A percentile compares a stretch with the other conserved stretches of the same genome.
These are phyloP conservation scores for Pyrrhosoma nymphula DNA, from an alignment of 2,888 invertebrate species.

Conservation along the genomic window DNA sequence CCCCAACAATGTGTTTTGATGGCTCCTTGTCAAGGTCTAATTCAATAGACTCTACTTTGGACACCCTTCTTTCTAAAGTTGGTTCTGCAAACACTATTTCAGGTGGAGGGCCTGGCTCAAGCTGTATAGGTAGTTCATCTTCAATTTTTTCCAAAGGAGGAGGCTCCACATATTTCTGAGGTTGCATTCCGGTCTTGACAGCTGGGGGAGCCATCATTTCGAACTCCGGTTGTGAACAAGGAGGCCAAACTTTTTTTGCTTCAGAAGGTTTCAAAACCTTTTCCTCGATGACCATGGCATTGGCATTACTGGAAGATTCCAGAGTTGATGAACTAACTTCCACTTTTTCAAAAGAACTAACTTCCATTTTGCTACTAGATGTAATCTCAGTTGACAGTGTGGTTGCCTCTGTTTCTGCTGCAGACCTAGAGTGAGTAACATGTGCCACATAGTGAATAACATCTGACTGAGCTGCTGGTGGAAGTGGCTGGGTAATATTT, in stretches of 20 bases:
- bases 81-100: slow-evolving; percentile 82
- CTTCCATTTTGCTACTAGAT: slow-evolving; percentile 67
- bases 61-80: slow-evolving; percentile 78
- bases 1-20: slow-evolving; percentile 80
- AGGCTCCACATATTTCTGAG: slow-evolving; percentile 76
- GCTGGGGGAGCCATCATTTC: slow-evolving; percentile 78
- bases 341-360: slow-evolving; percentile 68
- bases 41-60: slow-evolving; percentile 80
- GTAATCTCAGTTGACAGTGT: slow-evolving; percentile 5
- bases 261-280: slow-evolving; percentile 78
- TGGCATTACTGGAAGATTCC: slow-evolving; percentile 45
- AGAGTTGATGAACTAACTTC: slow-evolving; percentile 45
- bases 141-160: slow-evolving; percentile 69
- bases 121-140: slow-evolving; percentile 74
- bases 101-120: slow-evolving; percentile 85
- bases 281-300: slow-evolving; percentile 76
- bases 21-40: slow-evolving; percentile 81
- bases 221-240: slow-evolving; percentile 75
- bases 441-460: slow-evolving; percentile 52
- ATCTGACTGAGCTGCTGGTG: neutral
- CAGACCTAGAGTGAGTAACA: slow-evolving; percentile 50
- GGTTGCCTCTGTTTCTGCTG: slow-evolving; percentile 10
- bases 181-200: slow-evolving; percentile 51
- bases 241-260: slow-evolving; percentile 79
- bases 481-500: neutral